Conservation (phyloP, 2,113 vertebrate genomes). For the Colius striatus region DNA sequence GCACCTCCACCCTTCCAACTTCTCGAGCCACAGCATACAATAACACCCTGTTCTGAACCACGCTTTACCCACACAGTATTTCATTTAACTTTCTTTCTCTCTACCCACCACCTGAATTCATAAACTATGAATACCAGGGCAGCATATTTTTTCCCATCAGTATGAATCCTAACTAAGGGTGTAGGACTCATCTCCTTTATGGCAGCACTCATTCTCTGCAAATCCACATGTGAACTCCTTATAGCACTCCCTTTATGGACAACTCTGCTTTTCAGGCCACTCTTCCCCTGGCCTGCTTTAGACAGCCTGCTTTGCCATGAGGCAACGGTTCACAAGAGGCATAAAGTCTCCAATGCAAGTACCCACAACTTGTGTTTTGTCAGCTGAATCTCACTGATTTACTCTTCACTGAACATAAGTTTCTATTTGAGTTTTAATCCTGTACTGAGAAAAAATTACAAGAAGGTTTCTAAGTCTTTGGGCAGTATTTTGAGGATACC, state of each 20-base stretch:
- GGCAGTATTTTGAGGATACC: not conserved
- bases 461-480: not conserved
- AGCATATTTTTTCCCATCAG: not conserved
- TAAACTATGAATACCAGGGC: not conserved
- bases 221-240: not conserved
- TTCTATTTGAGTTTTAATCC: not conserved
- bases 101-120: not conserved
- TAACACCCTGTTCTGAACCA: not conserved
- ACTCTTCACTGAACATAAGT: not conserved
- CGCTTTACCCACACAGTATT: not conserved
- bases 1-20: not conserved
- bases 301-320: not conserved
- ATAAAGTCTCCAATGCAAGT: not conserved
- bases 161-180: not conserved
- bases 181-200: not conserved
- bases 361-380: not conserved
- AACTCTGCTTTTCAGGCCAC: not conserved
- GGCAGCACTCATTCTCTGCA: not conserved
- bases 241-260: not conserved
- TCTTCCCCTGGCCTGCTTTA: not conserved
- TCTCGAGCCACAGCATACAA: not conserved
- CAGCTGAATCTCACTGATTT: not conserved
- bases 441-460: not conserved
- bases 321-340: not conserved
- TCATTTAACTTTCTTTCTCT: not conserved